These are phyloP conservation scores for Onychomys arenicola DNA, from an alignment of 2,797 vertebrate genomes.

Conservation along the genomic window DNA sequence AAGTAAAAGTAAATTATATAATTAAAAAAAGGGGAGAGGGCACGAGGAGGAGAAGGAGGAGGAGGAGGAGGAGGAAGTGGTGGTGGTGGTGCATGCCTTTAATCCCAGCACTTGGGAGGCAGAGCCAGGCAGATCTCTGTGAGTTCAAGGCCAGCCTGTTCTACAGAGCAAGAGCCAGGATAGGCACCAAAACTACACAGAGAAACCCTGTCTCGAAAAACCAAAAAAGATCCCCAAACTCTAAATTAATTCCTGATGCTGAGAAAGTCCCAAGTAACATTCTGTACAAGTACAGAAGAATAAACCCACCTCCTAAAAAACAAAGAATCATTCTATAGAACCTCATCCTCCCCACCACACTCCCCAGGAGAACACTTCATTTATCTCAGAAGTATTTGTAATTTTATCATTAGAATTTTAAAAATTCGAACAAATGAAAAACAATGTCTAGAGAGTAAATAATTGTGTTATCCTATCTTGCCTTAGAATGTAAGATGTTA, in stretches of 20 bases:
- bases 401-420: background rate
- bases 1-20: background rate
- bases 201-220: too few species aligned
- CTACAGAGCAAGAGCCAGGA: too few species aligned
- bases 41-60: too few species aligned
- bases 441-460: background rate
- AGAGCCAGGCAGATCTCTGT: too few species aligned
- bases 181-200: too few species aligned
- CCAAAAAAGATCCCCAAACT: background rate
- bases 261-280: background rate
- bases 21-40: background rate
- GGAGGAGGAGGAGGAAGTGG: too few species aligned
- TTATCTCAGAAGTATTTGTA: background rate
- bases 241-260: background rate
- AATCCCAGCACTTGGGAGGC: too few species aligned
- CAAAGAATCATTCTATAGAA: background rate
- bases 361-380: background rate
- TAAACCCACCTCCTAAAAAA: background rate
- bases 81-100: too few species aligned
- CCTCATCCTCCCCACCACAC: rapidly evolving
- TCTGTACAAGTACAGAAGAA: background rate
- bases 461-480: background rate
- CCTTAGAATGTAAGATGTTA: background rate
- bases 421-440: constrained; percentile 21
- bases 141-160: too few species aligned